Conservation (phyloP, 2,113 vertebrate genomes). For the Uria lomvia region DNA sequence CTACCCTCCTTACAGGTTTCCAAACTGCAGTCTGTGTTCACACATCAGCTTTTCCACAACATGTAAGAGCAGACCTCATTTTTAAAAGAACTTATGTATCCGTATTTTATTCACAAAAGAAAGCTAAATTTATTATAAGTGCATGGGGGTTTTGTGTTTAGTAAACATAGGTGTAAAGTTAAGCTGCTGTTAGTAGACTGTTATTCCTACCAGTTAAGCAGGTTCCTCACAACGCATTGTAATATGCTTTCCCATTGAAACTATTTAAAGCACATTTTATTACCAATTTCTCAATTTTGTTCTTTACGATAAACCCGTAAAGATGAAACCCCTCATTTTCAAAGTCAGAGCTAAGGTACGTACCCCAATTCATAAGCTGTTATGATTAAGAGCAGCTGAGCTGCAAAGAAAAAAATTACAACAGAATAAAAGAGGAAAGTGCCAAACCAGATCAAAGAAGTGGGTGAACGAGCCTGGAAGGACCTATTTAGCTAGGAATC, state of each 20-base stretch:
- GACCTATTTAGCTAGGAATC: not conserved
- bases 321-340: not conserved
- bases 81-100: not conserved
- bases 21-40: not conserved
- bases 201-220: not conserved
- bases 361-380: not conserved
- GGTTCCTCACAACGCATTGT: not conserved
- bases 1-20: not conserved
- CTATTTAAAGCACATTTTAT: not conserved
- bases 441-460: conserved; percentile 16
- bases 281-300: not conserved
- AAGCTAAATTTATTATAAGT: not conserved
- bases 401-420: not conserved
- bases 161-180: not conserved
- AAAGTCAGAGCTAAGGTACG: not conserved
- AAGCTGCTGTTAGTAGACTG: not conserved
- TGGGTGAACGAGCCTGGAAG: not conserved
- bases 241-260: not conserved
- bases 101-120: not conserved
- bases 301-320: not conserved
- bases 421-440: not conserved
- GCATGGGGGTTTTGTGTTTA: not conserved
- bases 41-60: not conserved
- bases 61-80: rapidly evolving
- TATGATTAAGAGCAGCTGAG: conserved; percentile 13